Base-by-base conservation (phyloP, 2,888 invertebrate species). In the Caenorhabditis drosophilae region DNA sequence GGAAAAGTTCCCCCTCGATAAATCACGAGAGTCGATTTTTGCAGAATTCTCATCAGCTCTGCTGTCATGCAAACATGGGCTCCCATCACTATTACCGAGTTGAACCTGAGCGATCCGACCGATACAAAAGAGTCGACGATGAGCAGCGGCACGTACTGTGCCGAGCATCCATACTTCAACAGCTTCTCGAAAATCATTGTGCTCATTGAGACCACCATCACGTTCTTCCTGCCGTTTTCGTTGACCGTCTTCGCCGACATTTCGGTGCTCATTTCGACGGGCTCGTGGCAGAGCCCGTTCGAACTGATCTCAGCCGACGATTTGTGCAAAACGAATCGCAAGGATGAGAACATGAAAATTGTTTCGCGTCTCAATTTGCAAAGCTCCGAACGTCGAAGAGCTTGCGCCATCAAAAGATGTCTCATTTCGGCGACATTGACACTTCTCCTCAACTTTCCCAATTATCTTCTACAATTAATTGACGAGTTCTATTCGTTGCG, bases 221-320 rank as follows among this genome's bases (percentile, higher is more conserved):
- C 74, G 18, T 74, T 71, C 63, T 69, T 70, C 58, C 52, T 74
- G 11, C 74, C 74, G 11, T 70, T 74, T 47, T 34, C 60, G 27
- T 51, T 74, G 15, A 74, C 74, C 1, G 70, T 74, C n/a, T 22
- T 71, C 20, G 69, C 70, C 12, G 74, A 74, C 41, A 67, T 71
- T 23, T 66, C 71, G 4, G 74, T 74, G 12, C 51, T 74, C 20
- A 45, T 74, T 12, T 51, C 66, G 15, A 56, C 60, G 25, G 59
- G 53, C 41, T 58, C 70, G 12, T 67, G 67, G 56, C 70, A 63
- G 34, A 61, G 63, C 2, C 61, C 67, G 23, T 67, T 70, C 52
- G 62, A 57, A 31, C 36, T 70, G 22, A 67, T 70, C 11, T 54
- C 67, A 11, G 58, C 64, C 12, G 67, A 70, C 27, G 61, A 67